Conservation (phyloP, 2,113 vertebrate genomes). For the Desmodus rotundus region DNA sequence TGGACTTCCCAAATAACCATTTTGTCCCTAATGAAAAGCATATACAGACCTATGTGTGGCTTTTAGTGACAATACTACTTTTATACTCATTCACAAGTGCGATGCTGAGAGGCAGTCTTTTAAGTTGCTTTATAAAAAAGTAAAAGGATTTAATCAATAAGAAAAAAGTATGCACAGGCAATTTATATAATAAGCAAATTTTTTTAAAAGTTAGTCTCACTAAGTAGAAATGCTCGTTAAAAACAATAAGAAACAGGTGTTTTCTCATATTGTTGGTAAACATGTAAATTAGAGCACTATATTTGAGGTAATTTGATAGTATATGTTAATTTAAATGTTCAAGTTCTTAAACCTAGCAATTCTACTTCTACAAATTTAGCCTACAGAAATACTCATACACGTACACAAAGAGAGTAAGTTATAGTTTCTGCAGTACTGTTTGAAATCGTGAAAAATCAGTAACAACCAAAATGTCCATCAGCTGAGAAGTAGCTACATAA, state of each 20-base stretch:
- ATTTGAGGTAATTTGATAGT: not conserved
- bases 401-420: not conserved
- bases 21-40: not conserved
- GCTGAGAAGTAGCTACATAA: not conserved
- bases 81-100: not conserved
- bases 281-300: not conserved
- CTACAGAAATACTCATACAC: not conserved
- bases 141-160: not conserved
- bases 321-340: constrained; percentile 22
- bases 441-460: constrained; percentile 6
- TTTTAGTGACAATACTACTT: not conserved
- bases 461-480: not conserved
- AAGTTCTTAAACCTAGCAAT: not conserved
- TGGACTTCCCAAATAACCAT: not conserved
- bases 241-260: not conserved
- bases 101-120: not conserved
- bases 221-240: not conserved
- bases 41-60: not conserved
- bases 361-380: not conserved
- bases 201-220: not conserved
- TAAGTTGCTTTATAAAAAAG: not conserved
- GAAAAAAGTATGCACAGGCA: not conserved
- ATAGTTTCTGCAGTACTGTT: not conserved
- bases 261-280: not conserved
- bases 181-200: not conserved